Conservation (phyloP, 2,113 vertebrate species). For the Chiloscyllium plagiosum region DNA sequence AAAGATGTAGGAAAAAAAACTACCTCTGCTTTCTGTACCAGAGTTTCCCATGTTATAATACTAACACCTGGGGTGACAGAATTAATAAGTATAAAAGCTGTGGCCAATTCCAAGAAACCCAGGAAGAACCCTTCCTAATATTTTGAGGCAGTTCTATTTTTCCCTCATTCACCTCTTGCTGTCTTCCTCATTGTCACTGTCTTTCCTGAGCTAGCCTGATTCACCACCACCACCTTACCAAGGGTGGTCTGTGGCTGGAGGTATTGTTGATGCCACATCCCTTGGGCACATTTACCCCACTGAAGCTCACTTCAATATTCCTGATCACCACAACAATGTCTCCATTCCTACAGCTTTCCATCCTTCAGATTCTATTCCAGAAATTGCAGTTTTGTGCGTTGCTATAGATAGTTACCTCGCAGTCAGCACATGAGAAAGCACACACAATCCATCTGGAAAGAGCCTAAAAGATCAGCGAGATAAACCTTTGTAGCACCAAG, state of each 20-base stretch:
- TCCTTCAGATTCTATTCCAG: not conserved
- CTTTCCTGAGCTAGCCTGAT: not conserved
- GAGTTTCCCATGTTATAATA: not conserved
- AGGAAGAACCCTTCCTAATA: not conserved
- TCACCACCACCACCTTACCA: not conserved
- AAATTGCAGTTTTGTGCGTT: not conserved
- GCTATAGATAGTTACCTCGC: not conserved
- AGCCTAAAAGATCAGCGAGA: not conserved
- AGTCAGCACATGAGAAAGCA: not conserved
- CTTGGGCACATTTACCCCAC: not conserved
- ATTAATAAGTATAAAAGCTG: not conserved
- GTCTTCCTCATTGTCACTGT: not conserved
- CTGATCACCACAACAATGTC: not conserved
- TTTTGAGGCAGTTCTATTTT: not conserved
- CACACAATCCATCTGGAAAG: not conserved
- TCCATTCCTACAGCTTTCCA: not conserved
- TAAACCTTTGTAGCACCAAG: not conserved
- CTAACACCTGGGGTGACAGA: not conserved
- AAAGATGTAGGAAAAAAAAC: not conserved
- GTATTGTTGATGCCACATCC: not conserved
- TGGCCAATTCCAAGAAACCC: not conserved
- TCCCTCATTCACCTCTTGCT: not conserved
- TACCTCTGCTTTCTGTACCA: not conserved
- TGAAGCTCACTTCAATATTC: not conserved
- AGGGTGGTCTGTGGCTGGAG: not conserved